Evolutionary conservation across 2,797 vertebrate species (phyloP).

Genomic region (Odontamblyopus lacepedii): DNA sequence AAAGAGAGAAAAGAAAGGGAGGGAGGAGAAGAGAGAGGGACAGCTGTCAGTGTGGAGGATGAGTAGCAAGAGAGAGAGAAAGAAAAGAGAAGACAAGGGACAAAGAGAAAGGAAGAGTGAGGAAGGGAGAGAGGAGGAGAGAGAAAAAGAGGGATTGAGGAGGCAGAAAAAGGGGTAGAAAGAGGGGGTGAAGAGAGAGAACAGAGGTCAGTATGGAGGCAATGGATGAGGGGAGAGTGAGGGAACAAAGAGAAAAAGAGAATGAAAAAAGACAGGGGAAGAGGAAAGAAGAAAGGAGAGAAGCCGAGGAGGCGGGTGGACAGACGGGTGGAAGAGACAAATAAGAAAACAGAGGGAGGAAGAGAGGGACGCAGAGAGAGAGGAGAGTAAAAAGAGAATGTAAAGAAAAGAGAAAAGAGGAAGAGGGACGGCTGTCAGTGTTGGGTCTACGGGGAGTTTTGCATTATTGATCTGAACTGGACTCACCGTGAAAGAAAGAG

Average conservation of each 20-base stretch:
- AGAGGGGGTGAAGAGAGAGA: not conserved
- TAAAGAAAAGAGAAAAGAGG: no score
- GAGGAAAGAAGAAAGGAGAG: not conserved
- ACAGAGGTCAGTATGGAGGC: not conserved
- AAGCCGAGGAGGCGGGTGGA: no score
- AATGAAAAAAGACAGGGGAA: not conserved
- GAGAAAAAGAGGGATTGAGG: not conserved
- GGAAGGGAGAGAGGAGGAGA: no score
- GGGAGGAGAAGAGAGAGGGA: not conserved
- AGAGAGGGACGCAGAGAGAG: not conserved
- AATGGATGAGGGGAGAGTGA: not conserved
- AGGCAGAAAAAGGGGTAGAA: not conserved
- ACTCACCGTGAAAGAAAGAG: not conserved
- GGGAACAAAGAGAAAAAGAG: not conserved
- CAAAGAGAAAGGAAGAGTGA: not conserved
- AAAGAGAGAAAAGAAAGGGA: not conserved
- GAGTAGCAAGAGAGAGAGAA: not conserved
- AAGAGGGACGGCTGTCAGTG: not conserved
- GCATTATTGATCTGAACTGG: constrained; percentile 61
- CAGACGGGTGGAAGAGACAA: no score
- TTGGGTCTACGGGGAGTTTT: constrained; percentile 41
- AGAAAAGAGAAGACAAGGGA: not conserved
- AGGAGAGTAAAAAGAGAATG: not conserved
- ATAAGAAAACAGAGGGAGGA: no score
- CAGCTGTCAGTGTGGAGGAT: not conserved